Evolutionary conservation across 2,888 invertebrate species (phyloP).

Genomic region (Hoplodrina ambigua): DNA sequence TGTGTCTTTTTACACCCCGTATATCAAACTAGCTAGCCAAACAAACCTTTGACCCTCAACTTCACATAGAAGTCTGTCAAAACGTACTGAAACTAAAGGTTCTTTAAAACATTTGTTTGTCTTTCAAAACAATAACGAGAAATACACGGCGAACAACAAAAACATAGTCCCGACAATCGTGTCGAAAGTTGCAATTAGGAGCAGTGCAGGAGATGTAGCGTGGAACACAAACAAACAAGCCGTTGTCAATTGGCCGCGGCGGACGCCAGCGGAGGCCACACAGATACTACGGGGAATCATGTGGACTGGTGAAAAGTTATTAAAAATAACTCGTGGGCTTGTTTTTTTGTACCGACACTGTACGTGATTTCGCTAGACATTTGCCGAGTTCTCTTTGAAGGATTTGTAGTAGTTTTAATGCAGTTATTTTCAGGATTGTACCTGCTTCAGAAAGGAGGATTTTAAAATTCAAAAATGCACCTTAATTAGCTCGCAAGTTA

Average conservation of each 20-base stretch:
- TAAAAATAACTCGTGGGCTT: constrained; percentile 38
- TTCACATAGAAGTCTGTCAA: not conserved
- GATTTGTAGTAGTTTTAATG: no score
- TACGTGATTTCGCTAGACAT: constrained; percentile 2
- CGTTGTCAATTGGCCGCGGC: constrained; percentile 80
- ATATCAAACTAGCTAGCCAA: no score
- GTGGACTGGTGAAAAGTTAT: constrained; percentile 38
- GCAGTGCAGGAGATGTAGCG: constrained; percentile 74
- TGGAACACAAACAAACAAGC: constrained; percentile 73
- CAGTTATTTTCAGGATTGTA: not conserved
- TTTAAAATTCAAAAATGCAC: not conserved
- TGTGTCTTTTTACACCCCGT: no score
- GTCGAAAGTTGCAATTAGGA: constrained; percentile 82
- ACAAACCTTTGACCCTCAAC: not conserved
- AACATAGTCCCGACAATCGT: constrained; percentile 55
- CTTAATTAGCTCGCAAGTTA: not conserved
- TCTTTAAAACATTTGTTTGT: not conserved
- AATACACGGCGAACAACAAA: constrained; percentile 36
- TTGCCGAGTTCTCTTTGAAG: not conserved
- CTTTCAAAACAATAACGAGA: constrained; percentile 25
- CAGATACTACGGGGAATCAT: constrained; percentile 77
- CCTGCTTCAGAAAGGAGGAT: not conserved
- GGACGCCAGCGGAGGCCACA: constrained; percentile 77
- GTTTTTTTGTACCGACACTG: constrained; percentile 18
- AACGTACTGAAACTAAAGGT: not conserved